Evolutionary conservation across 2,797 vertebrate species (phyloP), one percentile per base, ranked within the genome.

Genomic region (Galago senegalensis): DNA sequence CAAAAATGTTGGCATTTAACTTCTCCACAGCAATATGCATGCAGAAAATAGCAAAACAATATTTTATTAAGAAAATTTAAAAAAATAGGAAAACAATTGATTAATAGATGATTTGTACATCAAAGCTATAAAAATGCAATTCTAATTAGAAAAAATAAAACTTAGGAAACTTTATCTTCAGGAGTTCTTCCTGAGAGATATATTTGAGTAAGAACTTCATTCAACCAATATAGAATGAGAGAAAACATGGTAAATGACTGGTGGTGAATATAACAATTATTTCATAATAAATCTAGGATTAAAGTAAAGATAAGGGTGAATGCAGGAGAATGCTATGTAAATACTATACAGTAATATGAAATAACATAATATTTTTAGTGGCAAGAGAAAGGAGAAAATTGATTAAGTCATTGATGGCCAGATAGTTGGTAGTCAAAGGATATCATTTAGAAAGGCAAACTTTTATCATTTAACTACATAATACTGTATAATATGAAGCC

Each of bases 101-200:
- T 58, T 34, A 70, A 81, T 3, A 70, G 1, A 1, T 87, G 5
- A 34, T 17, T 56, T 87, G 0, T 72, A 53, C 69, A 82, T 49
- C 20, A 87, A 49, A 29, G 7, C 13, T 61, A 91, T 85, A 46
- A 58, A 80, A 70, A 63, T 9, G 16, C 7, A 56, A n/a, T 65
- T 94, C 77, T 77, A 91, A 46, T 7, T 21, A 65, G 34, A 46
- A 96, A 94, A 72, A 58, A 12, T 11, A 94, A 72, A 58, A 16
- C 14, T 87, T 29, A 80, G 21, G 7, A 60, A 81, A 56, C 6
- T 23, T 65, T 67, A 5, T 40, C 37, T 67, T 27, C 56, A 25
- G 13, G 49, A 81, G 17, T 0, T 63, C 18, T 75, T 91, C 40
- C 60, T 80, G 12, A 79, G 20, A 10, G 9, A 49, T 43, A 20